Evolutionary conservation across 2,888 invertebrate genomes (phyloP).

Genomic region (Melolontha melolontha): DNA sequence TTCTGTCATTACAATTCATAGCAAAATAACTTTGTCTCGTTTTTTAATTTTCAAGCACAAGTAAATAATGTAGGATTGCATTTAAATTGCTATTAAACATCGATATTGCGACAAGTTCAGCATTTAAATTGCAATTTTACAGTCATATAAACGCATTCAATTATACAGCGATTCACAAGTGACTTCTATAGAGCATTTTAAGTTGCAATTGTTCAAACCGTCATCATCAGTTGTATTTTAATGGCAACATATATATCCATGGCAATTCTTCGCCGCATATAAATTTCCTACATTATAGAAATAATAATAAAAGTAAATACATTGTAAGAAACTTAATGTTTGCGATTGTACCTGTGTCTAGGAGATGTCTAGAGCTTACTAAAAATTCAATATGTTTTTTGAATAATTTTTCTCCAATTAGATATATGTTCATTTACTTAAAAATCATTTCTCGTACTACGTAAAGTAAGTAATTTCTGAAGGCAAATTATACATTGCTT

Average conservation of each 20-base stretch:
- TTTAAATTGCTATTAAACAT: conserved; percentile 36
- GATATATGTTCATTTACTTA: no score
- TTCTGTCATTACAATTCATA: conserved; percentile 18
- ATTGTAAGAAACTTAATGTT: no score
- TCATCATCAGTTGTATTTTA: conserved; percentile 24
- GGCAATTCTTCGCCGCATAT: neutral
- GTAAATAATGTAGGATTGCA: conserved; percentile 31
- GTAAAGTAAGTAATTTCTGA: no score
- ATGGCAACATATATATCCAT: conserved; percentile 28
- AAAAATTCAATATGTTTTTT: no score
- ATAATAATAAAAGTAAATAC: no score
- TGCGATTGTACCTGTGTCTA: no score
- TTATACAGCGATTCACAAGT: conserved; percentile 29
- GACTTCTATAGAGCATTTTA: conserved; percentile 24
- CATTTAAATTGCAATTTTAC: conserved; percentile 21
- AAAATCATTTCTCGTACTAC: no score
- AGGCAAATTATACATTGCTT: no score
- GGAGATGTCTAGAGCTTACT: no score
- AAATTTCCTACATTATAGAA: conserved; percentile 2
- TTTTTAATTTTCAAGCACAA: conserved; percentile 31
- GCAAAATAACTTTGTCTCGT: conserved; percentile 4
- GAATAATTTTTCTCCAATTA: no score
- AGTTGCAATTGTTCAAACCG: conserved; percentile 11
- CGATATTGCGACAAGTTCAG: conserved; percentile 13
- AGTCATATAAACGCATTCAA: conserved; percentile 24